Conservation (phyloP, 2,888 invertebrate genomes). For the Hymenopus coronatus region DNA sequence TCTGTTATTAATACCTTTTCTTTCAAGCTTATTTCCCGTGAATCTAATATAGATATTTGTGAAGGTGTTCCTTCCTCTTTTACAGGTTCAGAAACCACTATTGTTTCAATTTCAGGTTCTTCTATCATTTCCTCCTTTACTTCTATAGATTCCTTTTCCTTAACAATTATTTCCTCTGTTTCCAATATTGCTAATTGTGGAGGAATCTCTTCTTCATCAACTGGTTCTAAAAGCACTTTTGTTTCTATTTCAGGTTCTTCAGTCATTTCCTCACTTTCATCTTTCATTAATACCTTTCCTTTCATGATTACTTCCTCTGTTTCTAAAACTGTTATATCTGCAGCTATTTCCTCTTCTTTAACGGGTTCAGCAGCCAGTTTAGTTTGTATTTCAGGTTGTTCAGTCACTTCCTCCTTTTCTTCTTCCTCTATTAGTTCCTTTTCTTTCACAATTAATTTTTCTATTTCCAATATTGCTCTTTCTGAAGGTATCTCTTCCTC, state of each 20-base stretch:
- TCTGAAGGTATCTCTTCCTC: background rate
- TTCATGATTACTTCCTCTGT: no score
- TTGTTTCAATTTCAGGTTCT: background rate
- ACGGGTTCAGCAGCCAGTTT: no score
- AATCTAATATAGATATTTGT: background rate
- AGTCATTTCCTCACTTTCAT: background rate
- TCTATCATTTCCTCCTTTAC: background rate
- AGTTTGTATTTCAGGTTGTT: no score
- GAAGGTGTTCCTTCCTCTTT: background rate
- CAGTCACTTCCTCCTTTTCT: no score
- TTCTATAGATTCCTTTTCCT: background rate
- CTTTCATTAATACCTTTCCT: no score
- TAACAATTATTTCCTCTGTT: background rate
- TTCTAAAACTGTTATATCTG: no score
- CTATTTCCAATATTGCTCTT: no score
- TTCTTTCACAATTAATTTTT: no score
- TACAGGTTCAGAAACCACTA: background rate
- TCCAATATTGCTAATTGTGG: background rate
- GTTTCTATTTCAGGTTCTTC: no score
- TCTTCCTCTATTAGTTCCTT: no score
- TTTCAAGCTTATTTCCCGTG: background rate
- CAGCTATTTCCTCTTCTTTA: no score
- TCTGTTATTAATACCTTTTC: background rate
- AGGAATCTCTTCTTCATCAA: background rate
- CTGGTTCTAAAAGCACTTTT: no score